Base-by-base conservation (phyloP, 2,797 vertebrate species). In the Thamnophis elegans region DNA sequence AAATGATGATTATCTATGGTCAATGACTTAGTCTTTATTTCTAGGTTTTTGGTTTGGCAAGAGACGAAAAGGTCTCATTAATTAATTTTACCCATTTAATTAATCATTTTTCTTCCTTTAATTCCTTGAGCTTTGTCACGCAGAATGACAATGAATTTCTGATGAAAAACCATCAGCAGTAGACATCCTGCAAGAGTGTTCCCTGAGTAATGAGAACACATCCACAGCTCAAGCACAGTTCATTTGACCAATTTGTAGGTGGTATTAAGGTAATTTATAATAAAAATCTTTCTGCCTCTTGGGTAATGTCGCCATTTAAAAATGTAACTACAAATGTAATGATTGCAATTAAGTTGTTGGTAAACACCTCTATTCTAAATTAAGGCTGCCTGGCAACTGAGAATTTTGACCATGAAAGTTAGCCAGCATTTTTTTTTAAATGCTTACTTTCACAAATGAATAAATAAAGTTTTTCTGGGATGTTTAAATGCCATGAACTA, bases 21-120 rank as follows among this genome's bases (percentile, higher is more conserved):
- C 93, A 89, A 28, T 54, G 92, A 56, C 88, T 96, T 94, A 96
- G 90, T 92, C 93, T 96, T 93, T 92, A 53, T 92, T 96, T 94
- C 87, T 89, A 94, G 65, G 85, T 87, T 92, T 93, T 93, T 93
- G 93, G 94, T 92, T 94, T 94, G 93, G 18, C 95, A 91, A 94
- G 93, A 95, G 94, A 92, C 28, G 93, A 78, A 95, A 96, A 91
- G 87, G 73, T 88, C 73, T 96, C 95, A 97, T 97, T 96, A 96
- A 87, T 65, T 95, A 95, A 97, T 97, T 97, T 95, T 96, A 89
- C 94, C 96, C 94, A 97, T 97, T 96, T 96, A 96, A 96, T 96
- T 95, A 97, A 90, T 96, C 88, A 89, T 96, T 92, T 92, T 82
- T 47, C 32, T 82, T 47, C 93, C 88, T 13, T 89, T 73, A 65